Conservation (phyloP, 2,888 invertebrate genomes). For the Andrena marginata region DNA sequence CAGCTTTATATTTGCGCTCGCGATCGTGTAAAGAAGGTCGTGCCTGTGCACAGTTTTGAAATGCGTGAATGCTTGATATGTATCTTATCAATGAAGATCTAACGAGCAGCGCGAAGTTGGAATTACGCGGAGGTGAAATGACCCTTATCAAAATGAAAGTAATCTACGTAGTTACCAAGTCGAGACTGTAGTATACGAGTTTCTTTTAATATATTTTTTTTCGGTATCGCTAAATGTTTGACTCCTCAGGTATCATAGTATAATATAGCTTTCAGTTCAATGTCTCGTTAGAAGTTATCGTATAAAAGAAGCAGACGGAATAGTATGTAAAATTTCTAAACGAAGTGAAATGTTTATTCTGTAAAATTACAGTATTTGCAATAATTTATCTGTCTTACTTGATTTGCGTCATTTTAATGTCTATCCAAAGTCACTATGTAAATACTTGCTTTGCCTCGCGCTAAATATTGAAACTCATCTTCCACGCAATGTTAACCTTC, state of each 20-base stretch:
- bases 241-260: too few species aligned
- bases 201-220: too few species aligned
- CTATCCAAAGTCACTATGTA: too few species aligned
- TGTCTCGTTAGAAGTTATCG: background rate
- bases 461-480: too few species aligned
- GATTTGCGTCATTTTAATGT: too few species aligned
- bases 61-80: slow-evolving; percentile 25
- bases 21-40: slow-evolving; percentile 10
- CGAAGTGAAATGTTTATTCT: background rate
- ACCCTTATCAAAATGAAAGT: slow-evolving; percentile 38
- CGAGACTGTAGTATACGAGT: background rate
- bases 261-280: too few species aligned
- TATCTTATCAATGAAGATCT: slow-evolving; percentile 33
- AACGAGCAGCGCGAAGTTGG: slow-evolving; percentile 30
- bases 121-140: slow-evolving; percentile 27
- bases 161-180: slow-evolving; percentile 17
- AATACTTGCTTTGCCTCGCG: too few species aligned
- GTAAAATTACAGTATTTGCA: background rate
- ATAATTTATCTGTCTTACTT: too few species aligned
- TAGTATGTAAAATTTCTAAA: background rate
- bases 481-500: too few species aligned
- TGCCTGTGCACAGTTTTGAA: slow-evolving; percentile 12
- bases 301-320: background rate
- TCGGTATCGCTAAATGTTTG: too few species aligned
- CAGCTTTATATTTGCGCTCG: background rate